These are phyloP conservation scores for Scyliorhinus canicula DNA, from an alignment of 2,797 vertebrate genomes.

Conservation along the genomic window DNA sequence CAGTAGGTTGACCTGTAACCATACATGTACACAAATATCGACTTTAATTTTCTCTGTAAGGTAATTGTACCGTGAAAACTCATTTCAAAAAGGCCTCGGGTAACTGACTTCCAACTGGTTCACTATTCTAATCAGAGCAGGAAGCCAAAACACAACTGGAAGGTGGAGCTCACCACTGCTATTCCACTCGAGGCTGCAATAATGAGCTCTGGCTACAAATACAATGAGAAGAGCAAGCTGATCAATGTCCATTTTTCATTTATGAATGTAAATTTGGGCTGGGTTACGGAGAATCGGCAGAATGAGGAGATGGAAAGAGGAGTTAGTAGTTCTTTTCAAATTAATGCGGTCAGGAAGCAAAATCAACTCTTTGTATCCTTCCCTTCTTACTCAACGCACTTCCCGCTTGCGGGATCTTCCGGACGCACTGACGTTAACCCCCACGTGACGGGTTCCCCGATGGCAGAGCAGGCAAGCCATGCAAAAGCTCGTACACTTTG, in stretches of 20 bases:
- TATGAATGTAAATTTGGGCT: not conserved
- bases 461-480: no score
- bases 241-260: not conserved
- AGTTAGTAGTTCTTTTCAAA: not conserved
- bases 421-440: no score
- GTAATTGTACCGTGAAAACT: not conserved
- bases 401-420: no score
- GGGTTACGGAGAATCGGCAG: not conserved
- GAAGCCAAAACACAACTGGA: not conserved
- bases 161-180: not conserved
- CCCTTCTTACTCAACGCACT: not conserved
- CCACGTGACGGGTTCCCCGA: no score
- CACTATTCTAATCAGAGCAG: not conserved
- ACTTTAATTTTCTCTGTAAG: not conserved
- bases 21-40: not conserved
- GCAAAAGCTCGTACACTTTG: no score
- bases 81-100: not conserved
- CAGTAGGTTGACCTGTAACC: not conserved
- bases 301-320: not conserved
- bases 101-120: not conserved
- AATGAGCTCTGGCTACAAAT: not conserved
- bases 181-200: not conserved
- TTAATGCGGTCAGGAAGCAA: not conserved
- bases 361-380: no score
- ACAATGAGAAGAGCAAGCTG: not conserved